Base-by-base conservation (phyloP, 2,797 vertebrate genomes). In the Anabacerthia variegaticeps region DNA sequence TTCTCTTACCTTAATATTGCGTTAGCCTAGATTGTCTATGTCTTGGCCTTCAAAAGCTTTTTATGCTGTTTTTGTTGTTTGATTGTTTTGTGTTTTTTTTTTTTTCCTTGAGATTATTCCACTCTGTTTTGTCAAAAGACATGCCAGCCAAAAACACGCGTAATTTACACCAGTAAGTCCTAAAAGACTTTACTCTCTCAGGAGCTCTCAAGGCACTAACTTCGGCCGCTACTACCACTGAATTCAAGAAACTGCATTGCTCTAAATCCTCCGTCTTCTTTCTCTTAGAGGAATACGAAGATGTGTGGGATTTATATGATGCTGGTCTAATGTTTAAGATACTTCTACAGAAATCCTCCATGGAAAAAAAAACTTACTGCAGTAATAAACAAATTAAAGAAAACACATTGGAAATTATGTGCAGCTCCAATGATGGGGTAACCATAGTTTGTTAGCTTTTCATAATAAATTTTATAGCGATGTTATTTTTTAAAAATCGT, bases 191-290 rank as follows among this genome's bases (percentile, higher is more conserved):
- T 14, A 3, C 7, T 83, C 8, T 7, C 5, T 56, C n/a, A n/a
- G 48, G 41, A 69, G 7, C 44, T 54, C 24, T 73, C 26, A 73
- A 58, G 61, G 27, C 24, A 34, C 15, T 63, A 32, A 52, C 20
- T 17, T 68, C 34, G 61, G n/a, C 14, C 0, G 0, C 12, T 56
- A 13, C 12, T 89, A 14, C 43, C 19, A 54, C 32, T 73, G 18
- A 84, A 62, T 69, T 79, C 23, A 39, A 2, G 4, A 27, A 83
- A 36, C 39, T 63, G 13, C 22, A 27, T 7, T 68, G 12, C 21
- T 79, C 6, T 41, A 54, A 85, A 87, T 76, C 5, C 13, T 7
- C 2, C 12, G 9, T 85, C 22, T 46, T 66, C 12, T 77, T 73
- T 73, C 26, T 65, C 55, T 82, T 48, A 34, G 41, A 85, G 10